phyloP scores from a whole-genome alignment of 2,888 invertebrate species.

The Laspeyria flexula region DNA sequence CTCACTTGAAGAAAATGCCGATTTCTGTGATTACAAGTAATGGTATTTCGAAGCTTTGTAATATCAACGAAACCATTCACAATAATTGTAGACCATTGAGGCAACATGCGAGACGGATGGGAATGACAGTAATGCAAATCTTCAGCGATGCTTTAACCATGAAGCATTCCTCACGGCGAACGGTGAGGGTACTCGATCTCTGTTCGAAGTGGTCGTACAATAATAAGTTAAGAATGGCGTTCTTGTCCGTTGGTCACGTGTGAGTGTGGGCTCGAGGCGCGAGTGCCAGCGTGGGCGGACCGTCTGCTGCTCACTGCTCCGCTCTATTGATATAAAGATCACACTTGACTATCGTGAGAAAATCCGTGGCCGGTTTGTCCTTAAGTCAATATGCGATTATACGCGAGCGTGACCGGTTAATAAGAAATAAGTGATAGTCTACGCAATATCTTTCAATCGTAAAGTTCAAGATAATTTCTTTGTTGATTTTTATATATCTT shows the following conservation, averaged over 20 bases:
- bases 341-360: conserved; percentile 71
- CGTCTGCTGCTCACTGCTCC: neutral
- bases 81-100: conserved; percentile 64
- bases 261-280: conserved; percentile 72
- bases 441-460: conserved; percentile 15
- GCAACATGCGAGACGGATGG: conserved; percentile 60
- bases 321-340: conserved; percentile 49
- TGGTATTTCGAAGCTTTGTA: conserved; percentile 48
- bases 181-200: conserved; percentile 60
- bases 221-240: conserved; percentile 64
- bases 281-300: conserved; percentile 79
- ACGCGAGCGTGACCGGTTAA: conserved; percentile 21
- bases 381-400: conserved; percentile 39
- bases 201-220: conserved; percentile 51
- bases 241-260: conserved; percentile 71
- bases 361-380: conserved; percentile 56
- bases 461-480: conserved; percentile 12
- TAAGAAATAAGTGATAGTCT: conserved; percentile 5
- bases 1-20: conserved; percentile 30
- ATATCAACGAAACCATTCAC: conserved; percentile 51
- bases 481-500: neutral
- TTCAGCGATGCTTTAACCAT: conserved; percentile 59
- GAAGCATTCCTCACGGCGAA: conserved; percentile 55
- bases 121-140: conserved; percentile 72
- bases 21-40: conserved; percentile 51